phyloP scores from a whole-genome alignment of 2,888 invertebrate species.

The Boloria euphrosyne region DNA sequence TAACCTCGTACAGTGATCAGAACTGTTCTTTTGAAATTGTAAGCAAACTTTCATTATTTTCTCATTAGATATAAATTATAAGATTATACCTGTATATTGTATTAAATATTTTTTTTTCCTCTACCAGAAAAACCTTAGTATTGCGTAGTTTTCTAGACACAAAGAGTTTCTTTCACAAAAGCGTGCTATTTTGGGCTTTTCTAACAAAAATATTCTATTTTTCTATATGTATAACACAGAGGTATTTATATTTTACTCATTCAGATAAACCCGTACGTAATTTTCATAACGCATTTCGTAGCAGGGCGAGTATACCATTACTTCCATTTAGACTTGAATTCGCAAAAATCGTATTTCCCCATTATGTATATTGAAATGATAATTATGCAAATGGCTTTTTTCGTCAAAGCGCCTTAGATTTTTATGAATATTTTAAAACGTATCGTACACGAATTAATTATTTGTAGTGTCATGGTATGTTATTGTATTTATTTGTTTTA shows the following conservation, averaged over 20 bases:
- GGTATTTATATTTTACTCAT: too few relatives aligned
- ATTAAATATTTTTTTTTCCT: too few relatives aligned
- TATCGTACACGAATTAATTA: background rate
- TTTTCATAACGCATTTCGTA: constrained; percentile 1
- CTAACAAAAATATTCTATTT: background rate
- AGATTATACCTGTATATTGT: too few relatives aligned
- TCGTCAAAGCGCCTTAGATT: constrained; percentile 19
- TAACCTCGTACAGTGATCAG: too few relatives aligned
- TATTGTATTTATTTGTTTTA: too few relatives aligned
- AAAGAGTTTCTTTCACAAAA: background rate
- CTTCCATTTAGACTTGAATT: constrained; percentile 21
- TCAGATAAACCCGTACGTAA: constrained; percentile 8
- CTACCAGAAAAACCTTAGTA: background rate
- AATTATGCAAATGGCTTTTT: constrained; percentile 30
- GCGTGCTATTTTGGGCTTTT: background rate
- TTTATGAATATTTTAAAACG: background rate
- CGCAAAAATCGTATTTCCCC: constrained; percentile 26
- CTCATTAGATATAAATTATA: too few relatives aligned
- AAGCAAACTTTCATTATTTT: too few relatives aligned
- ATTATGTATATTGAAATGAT: constrained; percentile 28
- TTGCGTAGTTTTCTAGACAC: background rate
- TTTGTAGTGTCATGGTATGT: too few relatives aligned
- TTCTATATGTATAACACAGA: background rate
- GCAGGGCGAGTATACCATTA: too few relatives aligned
- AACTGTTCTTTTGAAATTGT: too few relatives aligned